phyloP scores from a whole-genome alignment of 2,797 vertebrate genomes.

The Sebastes cheni region DNA sequence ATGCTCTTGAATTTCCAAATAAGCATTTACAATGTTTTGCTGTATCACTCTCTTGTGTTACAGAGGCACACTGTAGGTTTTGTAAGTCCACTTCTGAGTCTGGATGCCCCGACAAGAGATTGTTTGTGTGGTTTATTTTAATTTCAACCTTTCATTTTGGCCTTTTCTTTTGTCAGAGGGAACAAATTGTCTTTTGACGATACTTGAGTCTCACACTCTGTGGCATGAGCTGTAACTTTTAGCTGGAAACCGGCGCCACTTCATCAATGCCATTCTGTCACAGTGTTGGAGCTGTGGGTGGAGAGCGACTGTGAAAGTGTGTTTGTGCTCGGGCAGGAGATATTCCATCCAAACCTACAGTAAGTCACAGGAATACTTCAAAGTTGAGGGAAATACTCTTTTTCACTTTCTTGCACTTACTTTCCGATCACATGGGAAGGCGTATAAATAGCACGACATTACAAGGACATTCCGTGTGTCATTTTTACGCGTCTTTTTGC shows the following conservation, averaged over 20 bases:
- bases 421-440: not conserved
- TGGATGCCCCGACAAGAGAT: conserved; percentile 8
- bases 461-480: not conserved
- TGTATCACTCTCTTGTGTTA: not conserved
- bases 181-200: conserved; percentile 46
- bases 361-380: not conserved
- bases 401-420: not conserved
- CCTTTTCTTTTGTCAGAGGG: conserved; percentile 28
- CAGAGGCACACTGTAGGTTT: not conserved
- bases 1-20: not conserved
- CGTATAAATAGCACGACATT: not conserved
- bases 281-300: conserved; percentile 33
- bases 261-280: conserved; percentile 26
- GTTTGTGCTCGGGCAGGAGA: conserved; percentile 1
- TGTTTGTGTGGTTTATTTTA: conserved; percentile 48
- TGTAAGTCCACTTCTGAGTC: not conserved
- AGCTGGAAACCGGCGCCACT: conserved; percentile 10
- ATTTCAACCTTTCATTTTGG: conserved; percentile 53
- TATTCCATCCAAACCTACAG: not conserved
- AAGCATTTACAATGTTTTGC: fast-evolving
- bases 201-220: conserved; percentile 19
- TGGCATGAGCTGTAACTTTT: conserved; percentile 32
- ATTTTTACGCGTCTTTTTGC: not conserved
- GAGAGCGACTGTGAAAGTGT: conserved; percentile 19
- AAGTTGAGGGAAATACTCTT: not conserved